Evolutionary conservation across 2,113 vertebrate species (phyloP).

Genomic region (Pogonocichla stellata): DNA sequence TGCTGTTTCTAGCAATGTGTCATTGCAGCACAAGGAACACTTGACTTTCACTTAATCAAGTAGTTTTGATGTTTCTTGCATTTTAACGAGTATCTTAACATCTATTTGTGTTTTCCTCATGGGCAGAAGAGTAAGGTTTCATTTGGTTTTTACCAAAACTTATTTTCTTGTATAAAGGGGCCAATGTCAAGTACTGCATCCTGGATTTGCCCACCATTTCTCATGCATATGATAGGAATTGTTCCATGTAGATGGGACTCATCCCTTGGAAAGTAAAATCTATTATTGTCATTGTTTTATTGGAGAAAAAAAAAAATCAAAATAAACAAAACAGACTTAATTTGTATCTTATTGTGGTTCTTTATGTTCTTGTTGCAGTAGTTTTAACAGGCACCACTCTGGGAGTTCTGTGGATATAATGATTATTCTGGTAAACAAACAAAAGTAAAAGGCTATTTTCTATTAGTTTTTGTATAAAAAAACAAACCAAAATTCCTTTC

Average conservation of each 20-base stretch:
- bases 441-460: neutral
- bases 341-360: neutral
- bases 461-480: neutral
- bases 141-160: neutral
- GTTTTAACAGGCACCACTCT: neutral
- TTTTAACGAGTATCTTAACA: neutral
- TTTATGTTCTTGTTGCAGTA: neutral
- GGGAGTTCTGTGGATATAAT: neutral
- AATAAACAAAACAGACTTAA: neutral
- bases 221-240: neutral
- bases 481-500: neutral
- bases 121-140: neutral
- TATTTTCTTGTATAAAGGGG: neutral
- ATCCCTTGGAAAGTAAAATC: neutral
- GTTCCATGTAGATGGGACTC: neutral
- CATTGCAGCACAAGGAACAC: neutral
- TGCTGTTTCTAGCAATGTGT: neutral
- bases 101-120: neutral
- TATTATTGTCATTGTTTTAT: neutral
- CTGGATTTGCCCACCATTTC: neutral
- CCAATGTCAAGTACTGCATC: neutral
- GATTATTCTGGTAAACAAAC: neutral
- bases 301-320: neutral
- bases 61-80: neutral
- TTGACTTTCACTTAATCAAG: neutral